Evolutionary conservation across 2,797 vertebrate genomes (phyloP), one percentile per base, ranked within the genome.

Genomic region (Bradypus variegatus): DNA sequence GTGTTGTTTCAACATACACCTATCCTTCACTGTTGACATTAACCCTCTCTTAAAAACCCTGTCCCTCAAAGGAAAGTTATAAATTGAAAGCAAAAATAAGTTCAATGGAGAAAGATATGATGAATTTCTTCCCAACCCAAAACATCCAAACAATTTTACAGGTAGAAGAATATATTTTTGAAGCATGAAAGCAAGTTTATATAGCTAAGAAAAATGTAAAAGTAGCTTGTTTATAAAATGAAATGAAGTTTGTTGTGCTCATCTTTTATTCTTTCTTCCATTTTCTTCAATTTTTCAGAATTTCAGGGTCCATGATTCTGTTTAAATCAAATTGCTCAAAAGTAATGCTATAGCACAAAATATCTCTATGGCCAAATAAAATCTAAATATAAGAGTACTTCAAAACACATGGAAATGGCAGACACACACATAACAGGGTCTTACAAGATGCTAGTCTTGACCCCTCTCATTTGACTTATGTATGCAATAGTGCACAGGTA

Each of bases 301-400:
- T n/a, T 75, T 78, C 9, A 78, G 14, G 15, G 6, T 70, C 86
- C 27, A 79, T 73, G 29, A 64, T 64, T 90, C 79, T n/a, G 3
- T 77, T 94, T 78, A 92, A 94, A 15, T 72, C 48, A 81, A 70
- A 67, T 16, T 76, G 41, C 21, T 85, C 85, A 78, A 92, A 93
- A 90, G 36, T 79, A 31, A 53, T 33, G 31, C 77, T 82, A 70
- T 6, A 29, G 5, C 33, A 53, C 62, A 64, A 86, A 77, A 12
- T 64, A 23, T 3, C 33, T 85, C 80, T 48, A 79, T 25, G n/a
- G 13, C 16, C 91, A 76, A 85, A 31, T 75, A 67, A 80, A 90
- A 93, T 76, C 36, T 70, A 55, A 80, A 76, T 41, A 38, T 86
- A 33, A 75, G 48, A 69, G n/a, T n/a, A 13, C 36, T 31, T 91